Evolutionary conservation across 2,888 invertebrate genomes (phyloP).

Genomic region (Agrochola macilenta): DNA sequence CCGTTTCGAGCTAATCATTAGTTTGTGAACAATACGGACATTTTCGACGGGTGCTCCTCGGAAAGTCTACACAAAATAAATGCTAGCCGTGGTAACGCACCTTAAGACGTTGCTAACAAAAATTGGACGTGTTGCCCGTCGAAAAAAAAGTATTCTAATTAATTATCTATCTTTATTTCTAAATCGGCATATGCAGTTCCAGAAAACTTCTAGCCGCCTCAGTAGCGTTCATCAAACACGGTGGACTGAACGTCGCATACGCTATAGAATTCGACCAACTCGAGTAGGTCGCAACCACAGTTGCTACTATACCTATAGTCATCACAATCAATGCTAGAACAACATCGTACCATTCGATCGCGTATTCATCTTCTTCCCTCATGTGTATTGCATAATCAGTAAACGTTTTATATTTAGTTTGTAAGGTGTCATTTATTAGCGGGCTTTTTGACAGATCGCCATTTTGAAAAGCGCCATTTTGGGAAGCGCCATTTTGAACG

Average conservation of each 20-base stretch:
- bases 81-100: background rate
- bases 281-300: slow-evolving; percentile 93
- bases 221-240: slow-evolving; percentile 93
- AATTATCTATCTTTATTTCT: background rate
- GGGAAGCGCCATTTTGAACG: slow-evolving; percentile 55
- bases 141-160: too few species aligned
- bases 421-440: slow-evolving; percentile 70
- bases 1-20: background rate
- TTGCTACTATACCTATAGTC: slow-evolving; percentile 91
- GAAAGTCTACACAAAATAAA: background rate
- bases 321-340: slow-evolving; percentile 91
- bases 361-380: slow-evolving; percentile 72
- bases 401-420: slow-evolving; percentile 81
- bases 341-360: slow-evolving; percentile 86
- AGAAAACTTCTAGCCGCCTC: slow-evolving; percentile 84
- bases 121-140: background rate
- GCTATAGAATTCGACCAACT: slow-evolving; percentile 92
- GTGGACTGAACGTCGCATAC: slow-evolving; percentile 92
- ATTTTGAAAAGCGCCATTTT: slow-evolving; percentile 49
- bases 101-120: background rate
- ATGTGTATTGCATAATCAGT: slow-evolving; percentile 62
- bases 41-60: background rate
- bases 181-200: slow-evolving; percentile 41
- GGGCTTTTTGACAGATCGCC: slow-evolving; percentile 74
- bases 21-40: background rate